These are phyloP conservation scores for Rhombomys opimus DNA, from an alignment of 2,113 vertebrate species.

Conservation along the genomic window DNA sequence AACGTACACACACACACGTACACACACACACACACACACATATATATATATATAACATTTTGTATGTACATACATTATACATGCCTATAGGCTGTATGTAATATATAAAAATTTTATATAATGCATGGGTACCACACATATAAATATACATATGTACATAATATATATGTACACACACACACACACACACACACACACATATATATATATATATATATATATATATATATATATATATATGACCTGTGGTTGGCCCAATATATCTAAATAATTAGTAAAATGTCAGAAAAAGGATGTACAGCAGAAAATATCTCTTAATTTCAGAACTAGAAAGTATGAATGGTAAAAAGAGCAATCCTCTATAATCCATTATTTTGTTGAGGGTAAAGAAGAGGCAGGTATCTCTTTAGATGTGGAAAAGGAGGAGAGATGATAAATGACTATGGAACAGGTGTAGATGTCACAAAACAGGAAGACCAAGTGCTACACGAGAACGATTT, in stretches of 20 bases:
- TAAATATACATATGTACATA: not conserved
- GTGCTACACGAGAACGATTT: too few relatives aligned
- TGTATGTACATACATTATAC: not conserved
- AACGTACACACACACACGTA: not conserved
- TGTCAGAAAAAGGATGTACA: rapidly evolving
- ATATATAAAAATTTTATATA: too few relatives aligned
- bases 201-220: not conserved
- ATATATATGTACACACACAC: not conserved
- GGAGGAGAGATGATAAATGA: not conserved
- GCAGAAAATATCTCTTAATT: not conserved
- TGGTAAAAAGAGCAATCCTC: not conserved
- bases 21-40: not conserved
- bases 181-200: not conserved
- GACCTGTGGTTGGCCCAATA: not conserved
- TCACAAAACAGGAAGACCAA: not conserved
- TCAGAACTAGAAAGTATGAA: not conserved
- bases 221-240: not conserved
- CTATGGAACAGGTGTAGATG: not conserved
- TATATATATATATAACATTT: not conserved
- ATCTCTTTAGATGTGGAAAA: too few relatives aligned
- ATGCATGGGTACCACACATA: too few relatives aligned
- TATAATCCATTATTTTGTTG: too few relatives aligned
- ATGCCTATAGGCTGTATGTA: too few relatives aligned
- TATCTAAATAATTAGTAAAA: not conserved
- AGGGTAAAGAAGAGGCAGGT: too few relatives aligned